Evolutionary conservation across 2,113 vertebrate genomes (phyloP), one percentile per base, ranked within the genome.

Genomic region (Corydoras maculifer): DNA sequence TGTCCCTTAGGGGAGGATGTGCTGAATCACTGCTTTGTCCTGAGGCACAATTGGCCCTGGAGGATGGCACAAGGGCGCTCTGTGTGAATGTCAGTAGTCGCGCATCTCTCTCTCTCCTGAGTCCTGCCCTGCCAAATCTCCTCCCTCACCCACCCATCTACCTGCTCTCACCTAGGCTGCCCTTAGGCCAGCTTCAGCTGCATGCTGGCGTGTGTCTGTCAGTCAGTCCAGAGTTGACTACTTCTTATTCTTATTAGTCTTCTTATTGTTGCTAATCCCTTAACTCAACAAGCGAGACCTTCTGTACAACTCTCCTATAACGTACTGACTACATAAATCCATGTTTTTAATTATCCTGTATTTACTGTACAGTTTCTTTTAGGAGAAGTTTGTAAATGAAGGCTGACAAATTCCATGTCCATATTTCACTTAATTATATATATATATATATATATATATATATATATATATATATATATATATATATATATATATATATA

Each of bases 21-120:
- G 79, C 88, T 90, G 84, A 91, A 87, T 87, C 87, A 80, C 77
- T 70, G 66, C 82, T 80, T 91, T 90, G 87, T 89, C 25, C 81
- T 62, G 77, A 75, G 79, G 68, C 76, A 77, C 81, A 79, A 78
- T 81, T 82, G 62, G 78, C 68, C 76, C 84, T 87, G 82, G 68
- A 80, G 80, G 81, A 70, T 60, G 83, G 85, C 82, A 87, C 85
- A 83, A 88, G 81, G 84, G 88, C 79, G 84, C 81, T 82, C 83
- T 84, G 83, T 88, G 80, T 75, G 77, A 73, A 70, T 77, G 82
- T 84, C 79, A 84, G 78, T 78, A 77, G 82, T 85, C 82, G 83
- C 79, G 82, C 84, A 88, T 87, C 84, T 82, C 77, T 75, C 76
- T 78, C 81, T 78, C 82, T 59, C 80, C 64, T 11, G 61, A 68